A percentile compares a stretch with the other conserved stretches of the same genome.
Conservation (phyloP, 2,113 vertebrate genomes). For the Plecturocebus donacophilus region DNA sequence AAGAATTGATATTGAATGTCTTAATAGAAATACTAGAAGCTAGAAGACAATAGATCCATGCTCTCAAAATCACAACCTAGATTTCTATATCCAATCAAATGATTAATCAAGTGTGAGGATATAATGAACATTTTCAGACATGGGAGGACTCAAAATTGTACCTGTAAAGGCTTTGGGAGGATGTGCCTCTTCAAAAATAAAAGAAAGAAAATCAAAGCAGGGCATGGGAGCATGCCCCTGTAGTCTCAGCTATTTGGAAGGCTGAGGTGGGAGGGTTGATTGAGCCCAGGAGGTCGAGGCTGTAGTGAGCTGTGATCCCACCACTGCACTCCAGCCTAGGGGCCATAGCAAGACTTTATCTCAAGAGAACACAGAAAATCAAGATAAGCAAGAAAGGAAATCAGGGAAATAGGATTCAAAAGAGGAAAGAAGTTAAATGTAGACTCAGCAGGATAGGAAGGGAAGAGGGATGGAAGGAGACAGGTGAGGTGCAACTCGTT, state of each 20-base stretch:
- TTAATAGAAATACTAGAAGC: neutral
- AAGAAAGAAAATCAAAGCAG: neutral
- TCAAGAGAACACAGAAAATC: too few relatives aligned
- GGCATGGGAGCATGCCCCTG: too few relatives aligned
- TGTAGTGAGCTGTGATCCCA: too few relatives aligned
- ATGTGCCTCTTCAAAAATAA: neutral
- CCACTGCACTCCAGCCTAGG: too few relatives aligned
- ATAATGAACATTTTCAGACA: neutral
- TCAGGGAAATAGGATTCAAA: neutral
- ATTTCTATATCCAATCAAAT: neutral
- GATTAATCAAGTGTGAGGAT: neutral
- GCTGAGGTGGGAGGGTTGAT: too few relatives aligned
- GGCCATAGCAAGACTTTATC: too few relatives aligned
- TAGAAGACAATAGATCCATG: neutral
- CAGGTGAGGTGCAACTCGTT: accelerated
- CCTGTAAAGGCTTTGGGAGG: neutral
- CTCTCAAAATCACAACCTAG: neutral
- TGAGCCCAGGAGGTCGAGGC: too few relatives aligned
- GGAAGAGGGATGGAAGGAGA: neutral
- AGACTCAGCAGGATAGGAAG: neutral
- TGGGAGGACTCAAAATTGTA: neutral
- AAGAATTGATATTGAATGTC: neutral
- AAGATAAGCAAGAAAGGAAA: neutral
- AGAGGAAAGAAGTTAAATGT: neutral
- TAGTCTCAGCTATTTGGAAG: too few relatives aligned